Evolutionary conservation across 2,113 vertebrate species (phyloP), one percentile per base, ranked within the genome.

Genomic region (Ptyas mucosa): DNA sequence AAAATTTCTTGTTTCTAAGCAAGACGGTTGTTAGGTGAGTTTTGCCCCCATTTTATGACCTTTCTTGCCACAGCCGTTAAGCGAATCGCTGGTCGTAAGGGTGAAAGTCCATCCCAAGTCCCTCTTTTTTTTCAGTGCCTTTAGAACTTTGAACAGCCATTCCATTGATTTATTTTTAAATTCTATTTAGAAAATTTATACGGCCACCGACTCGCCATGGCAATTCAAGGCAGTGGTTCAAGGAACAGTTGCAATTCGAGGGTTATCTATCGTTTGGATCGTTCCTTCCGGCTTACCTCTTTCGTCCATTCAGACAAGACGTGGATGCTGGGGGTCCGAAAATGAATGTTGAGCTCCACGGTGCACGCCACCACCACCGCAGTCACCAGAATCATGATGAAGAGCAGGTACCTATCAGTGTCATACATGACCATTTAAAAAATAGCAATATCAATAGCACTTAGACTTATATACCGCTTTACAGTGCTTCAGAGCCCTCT

Each of bases 281-380:
- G 15, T 20, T 29, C 34, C 51, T 85, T 55, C 1, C 0, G 3
- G 0, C 95, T 96, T 93, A 99, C 99, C 98, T 97, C 98, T 97
- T 98, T 99, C 96, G 98, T 98, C 97, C 98, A 98, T 24, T 98
- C 96, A 0, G 99, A 98, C 97, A 99, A 98, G 95, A 99, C 89
- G 0, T 99, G 99, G 2, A 99, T 99, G 97, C 99, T 99, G 85
- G 99, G 99, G 0, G 98, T 99, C 53, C 99, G 98, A 96, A 99
- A 99, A 96, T 99, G 99, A 94, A 99, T 98, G 96, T 99, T 99
- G 92, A 99, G 98, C 53, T 99, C 98, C 49, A 99, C 97, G 0
- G 99, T 98, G 0, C 98, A 98, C 96, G 98, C 98, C 89, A 99
- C 95, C 88, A 99, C 98, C 46, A 99, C 98, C 0, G 98, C 97